A percentile compares a stretch with the other conserved stretches of the same genome.
phyloP scores from a whole-genome alignment of 2,888 invertebrate genomes.

The Drosophila aldrichi region DNA sequence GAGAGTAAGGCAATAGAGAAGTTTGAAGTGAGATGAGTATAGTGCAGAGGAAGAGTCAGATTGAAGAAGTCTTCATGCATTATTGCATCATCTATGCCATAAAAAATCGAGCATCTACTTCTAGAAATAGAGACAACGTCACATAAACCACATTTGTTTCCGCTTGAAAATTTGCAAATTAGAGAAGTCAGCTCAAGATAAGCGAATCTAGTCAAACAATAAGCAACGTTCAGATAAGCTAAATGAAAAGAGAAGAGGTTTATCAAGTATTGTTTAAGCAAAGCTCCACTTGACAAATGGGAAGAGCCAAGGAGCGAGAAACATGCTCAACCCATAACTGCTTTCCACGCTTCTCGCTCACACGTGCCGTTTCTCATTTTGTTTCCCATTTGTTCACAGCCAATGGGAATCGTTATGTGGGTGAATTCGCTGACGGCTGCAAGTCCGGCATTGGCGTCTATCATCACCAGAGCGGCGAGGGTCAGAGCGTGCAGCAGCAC shows the following conservation, averaged over 20 bases:
- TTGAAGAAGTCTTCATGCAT: no score
- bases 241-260: background rate
- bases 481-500: conserved; percentile 78
- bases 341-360: background rate
- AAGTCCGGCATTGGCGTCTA: conserved; percentile 83
- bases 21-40: background rate
- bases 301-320: background rate
- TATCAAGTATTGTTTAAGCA: background rate
- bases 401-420: conserved; percentile 84
- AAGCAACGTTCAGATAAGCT: no score
- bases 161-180: background rate
- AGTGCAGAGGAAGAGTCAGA: background rate
- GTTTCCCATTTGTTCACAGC: conserved; percentile 46
- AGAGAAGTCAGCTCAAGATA: background rate
- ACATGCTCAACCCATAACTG: background rate
- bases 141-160: background rate
- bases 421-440: conserved; percentile 77
- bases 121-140: background rate
- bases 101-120: no score
- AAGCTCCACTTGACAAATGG: background rate
- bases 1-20: background rate
- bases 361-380: background rate
- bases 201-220: no score
- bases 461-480: conserved; percentile 72
- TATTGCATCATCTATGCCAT: no score